Conservation (phyloP, 2,797 vertebrate species). For the Cryptoprocta ferox region DNA sequence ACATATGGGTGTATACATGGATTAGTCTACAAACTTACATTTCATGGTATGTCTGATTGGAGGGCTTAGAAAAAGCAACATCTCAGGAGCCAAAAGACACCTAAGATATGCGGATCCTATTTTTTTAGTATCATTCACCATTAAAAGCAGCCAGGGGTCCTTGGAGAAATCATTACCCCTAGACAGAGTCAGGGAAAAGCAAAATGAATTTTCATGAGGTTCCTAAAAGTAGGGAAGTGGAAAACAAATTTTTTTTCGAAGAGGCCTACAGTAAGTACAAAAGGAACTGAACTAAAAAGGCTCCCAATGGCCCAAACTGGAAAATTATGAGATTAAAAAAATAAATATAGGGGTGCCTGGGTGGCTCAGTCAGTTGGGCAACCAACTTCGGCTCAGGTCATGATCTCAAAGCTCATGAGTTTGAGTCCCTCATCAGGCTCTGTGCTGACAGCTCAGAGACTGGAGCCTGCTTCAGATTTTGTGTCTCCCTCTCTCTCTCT, state of each 20-base stretch:
- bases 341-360: too few relatives aligned
- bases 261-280: background rate
- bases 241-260: background rate
- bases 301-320: background rate
- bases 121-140: background rate
- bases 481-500: too few relatives aligned
- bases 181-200: background rate
- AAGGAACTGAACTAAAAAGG: background rate
- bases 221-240: background rate
- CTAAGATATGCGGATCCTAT: background rate
- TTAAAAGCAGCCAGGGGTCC: background rate
- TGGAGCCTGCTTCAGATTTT: too few relatives aligned
- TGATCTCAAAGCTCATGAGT: too few relatives aligned
- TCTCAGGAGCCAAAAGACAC: background rate
- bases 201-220: background rate
- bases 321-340: background rate
- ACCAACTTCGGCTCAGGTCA: too few relatives aligned
- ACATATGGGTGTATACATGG: too few relatives aligned
- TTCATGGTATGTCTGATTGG: background rate
- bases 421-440: too few relatives aligned
- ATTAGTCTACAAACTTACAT: background rate
- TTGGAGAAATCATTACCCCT: background rate
- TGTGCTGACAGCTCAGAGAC: too few relatives aligned
- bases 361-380: too few relatives aligned
- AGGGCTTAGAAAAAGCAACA: background rate